Conservation (phyloP, 2,888 invertebrate genomes). For the Lasioglossum pauxillum region DNA sequence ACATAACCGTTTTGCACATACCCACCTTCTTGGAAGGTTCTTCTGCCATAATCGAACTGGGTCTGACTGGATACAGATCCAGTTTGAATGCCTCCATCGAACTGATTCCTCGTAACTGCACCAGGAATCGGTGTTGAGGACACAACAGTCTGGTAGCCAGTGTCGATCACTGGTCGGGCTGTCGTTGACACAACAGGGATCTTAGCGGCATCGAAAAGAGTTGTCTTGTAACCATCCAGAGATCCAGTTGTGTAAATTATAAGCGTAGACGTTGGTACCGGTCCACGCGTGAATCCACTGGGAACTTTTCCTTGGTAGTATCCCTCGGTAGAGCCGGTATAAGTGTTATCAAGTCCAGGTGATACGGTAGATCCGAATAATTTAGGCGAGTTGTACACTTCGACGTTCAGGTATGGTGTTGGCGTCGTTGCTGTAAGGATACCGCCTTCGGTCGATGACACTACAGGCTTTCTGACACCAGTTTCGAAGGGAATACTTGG, state of each 20-base stretch:
- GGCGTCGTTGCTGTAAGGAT: slow-evolving; percentile 67
- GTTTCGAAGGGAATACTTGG: slow-evolving; percentile 57
- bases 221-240: slow-evolving; percentile 74
- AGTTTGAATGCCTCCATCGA: slow-evolving; percentile 52
- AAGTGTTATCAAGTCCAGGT: slow-evolving; percentile 60
- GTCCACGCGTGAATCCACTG: slow-evolving; percentile 38
- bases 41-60: slow-evolving; percentile 34
- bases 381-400: slow-evolving; percentile 72
- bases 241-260: slow-evolving; percentile 75
- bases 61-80: slow-evolving; percentile 51
- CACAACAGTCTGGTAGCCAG: slow-evolving; percentile 73
- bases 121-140: slow-evolving; percentile 72
- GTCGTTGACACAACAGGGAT: slow-evolving; percentile 72
- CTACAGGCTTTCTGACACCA: slow-evolving; percentile 25
- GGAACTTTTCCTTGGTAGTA: slow-evolving; percentile 30
- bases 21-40: slow-evolving; percentile 27
- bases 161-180: slow-evolving; percentile 72
- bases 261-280: slow-evolving; percentile 57
- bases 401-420: slow-evolving; percentile 72
- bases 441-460: slow-evolving; percentile 11
- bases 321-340: slow-evolving; percentile 49
- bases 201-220: slow-evolving; percentile 72
- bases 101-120: slow-evolving; percentile 50
- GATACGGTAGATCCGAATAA: slow-evolving; percentile 52
- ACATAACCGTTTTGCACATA: slow-evolving; percentile 26